Conservation (phyloP, 2,888 invertebrate genomes). For the Rhamnusium bicolor region DNA sequence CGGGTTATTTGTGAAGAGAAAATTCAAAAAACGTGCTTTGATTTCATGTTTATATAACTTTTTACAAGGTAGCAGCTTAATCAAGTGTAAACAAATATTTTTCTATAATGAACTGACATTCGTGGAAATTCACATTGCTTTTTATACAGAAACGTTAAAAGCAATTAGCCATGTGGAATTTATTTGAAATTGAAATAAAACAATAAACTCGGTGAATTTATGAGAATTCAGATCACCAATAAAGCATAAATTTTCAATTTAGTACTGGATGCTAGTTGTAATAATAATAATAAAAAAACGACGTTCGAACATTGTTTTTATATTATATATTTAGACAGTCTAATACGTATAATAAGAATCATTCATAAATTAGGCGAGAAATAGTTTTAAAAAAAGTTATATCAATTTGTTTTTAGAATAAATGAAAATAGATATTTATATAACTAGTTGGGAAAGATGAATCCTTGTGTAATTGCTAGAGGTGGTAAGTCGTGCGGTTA, state of each 20-base stretch:
- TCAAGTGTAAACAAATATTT: constrained; percentile 39
- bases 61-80: constrained; percentile 31
- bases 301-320: constrained; percentile 12
- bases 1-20: constrained; percentile 40
- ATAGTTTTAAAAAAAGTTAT: too few relatives aligned
- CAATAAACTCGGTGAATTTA: not conserved
- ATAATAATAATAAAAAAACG: not conserved
- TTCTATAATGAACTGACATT: constrained; percentile 34
- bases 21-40: constrained; percentile 42
- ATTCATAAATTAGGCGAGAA: too few relatives aligned
- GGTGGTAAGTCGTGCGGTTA: too few relatives aligned
- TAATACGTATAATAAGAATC: too few relatives aligned
- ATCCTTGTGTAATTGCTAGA: too few relatives aligned
- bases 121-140: constrained; percentile 16
- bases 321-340: too few relatives aligned
- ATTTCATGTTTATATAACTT: constrained; percentile 41
- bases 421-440: too few relatives aligned
- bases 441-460: too few relatives aligned
- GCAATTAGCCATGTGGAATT: constrained; percentile 32
- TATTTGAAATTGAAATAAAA: constrained; percentile 27
- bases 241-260: constrained; percentile 18
- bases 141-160: constrained; percentile 18
- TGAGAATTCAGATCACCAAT: not conserved
- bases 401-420: too few relatives aligned
- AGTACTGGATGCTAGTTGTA: not conserved